Evolutionary conservation across 2,888 invertebrate species (phyloP), one percentile per base, ranked within the genome.

Genomic region (Prosapia bicincta): DNA sequence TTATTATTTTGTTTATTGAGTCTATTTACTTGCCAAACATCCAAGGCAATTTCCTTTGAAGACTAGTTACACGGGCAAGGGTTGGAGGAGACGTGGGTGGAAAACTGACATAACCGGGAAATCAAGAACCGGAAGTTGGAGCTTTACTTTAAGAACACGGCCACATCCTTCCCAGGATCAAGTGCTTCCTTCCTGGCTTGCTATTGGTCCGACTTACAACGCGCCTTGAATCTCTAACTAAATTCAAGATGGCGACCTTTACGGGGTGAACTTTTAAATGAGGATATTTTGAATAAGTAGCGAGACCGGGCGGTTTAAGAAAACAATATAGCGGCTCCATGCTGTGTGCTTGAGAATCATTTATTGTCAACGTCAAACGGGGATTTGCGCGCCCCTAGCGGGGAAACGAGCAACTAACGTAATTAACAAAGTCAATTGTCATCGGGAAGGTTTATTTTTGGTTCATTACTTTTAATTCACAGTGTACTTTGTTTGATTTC

Each of bases 81-180:
- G n/a, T n/a, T n/a, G n/a, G n/a, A n/a, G n/a, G n/a, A n/a, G n/a
- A n/a, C n/a, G 13, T 13, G 38, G 13, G 13, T 15, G 38, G n/a
- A 54, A 54, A 54, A 54, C 54, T 20, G 54, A 54, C 54, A 20
- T 54, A 54, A 54, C 20, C 13, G 7, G 3, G 54, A 54, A 54
- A 20, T 54, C 54, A 54, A 54, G 54, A 54, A 54, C 1, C 54
- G 54, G 54, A 54, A 54, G 54, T 20, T 6, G 20, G 9, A 54
- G 54, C 54, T 54, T 54, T 54, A n/a, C 54, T n/a, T 20, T 54
- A 74, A 74, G 67, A 66, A 72, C 72, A 72, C 66, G 20, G 67
- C 72, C 72, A 76, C 76, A 71, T 76, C 76, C 76, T 76, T 76
- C 76, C 71, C 76, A 71, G 71, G 75, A 75, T 75, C 71, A 71